Percentiles rank a stretch among this genome's conserved stretches.
These are phyloP conservation scores for Caretta caretta DNA, from an alignment of 2,113 vertebrate species.

Conservation along the genomic window DNA sequence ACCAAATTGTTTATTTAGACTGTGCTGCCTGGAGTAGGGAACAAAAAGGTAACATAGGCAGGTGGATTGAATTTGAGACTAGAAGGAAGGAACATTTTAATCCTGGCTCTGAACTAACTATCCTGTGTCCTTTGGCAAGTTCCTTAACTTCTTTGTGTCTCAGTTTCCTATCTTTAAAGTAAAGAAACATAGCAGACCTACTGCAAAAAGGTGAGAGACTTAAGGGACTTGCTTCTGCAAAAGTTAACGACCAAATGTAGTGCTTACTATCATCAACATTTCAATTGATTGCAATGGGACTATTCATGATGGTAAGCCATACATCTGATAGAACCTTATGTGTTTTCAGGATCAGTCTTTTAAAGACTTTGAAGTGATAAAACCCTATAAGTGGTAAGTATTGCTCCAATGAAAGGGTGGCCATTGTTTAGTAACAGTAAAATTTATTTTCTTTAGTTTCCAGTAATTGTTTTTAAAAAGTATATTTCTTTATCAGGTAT, in stretches of 20 bases:
- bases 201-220: background rate
- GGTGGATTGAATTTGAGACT: background rate
- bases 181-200: background rate
- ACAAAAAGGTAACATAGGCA: background rate
- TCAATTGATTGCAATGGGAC: too few species aligned
- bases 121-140: background rate
- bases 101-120: background rate
- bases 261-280: too few species aligned
- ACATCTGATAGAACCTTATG: too few species aligned
- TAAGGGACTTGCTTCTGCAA: too few species aligned
- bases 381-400: background rate
- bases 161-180: background rate
- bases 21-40: background rate
- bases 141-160: background rate
- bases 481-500: too few species aligned
- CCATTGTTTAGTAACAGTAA: too few species aligned
- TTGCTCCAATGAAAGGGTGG: background rate
- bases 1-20: background rate
- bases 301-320: too few species aligned
- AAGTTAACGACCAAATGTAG: too few species aligned
- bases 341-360: background rate
- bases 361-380: background rate
- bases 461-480: too few species aligned
- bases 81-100: background rate
- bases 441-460: too few species aligned